These are phyloP conservation scores for Echinarachnius parma DNA, from an alignment of 53 echinoderm and acorn worm genomes.

Conservation along the genomic window DNA sequence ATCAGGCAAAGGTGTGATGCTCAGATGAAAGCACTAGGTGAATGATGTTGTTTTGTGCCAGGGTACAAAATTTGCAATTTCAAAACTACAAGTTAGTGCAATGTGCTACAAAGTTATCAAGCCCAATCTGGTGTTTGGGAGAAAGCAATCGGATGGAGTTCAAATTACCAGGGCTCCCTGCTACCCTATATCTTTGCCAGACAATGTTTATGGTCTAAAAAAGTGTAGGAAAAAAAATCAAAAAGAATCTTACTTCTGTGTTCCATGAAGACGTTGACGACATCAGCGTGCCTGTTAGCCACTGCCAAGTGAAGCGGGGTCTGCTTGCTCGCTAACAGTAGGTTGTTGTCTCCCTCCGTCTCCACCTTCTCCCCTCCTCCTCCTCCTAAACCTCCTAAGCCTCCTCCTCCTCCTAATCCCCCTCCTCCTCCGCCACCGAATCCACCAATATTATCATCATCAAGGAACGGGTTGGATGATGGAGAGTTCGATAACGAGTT, in stretches of 20 bases:
- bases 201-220: too few species aligned
- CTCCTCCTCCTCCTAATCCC: not conserved
- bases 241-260: slow-evolving; percentile 97
- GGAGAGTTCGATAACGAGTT: not conserved
- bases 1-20: too few species aligned
- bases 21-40: too few species aligned
- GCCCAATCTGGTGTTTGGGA: too few species aligned
- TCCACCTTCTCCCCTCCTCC: not conserved
- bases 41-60: too few species aligned
- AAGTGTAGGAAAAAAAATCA: too few species aligned
- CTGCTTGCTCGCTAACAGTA: slow-evolving; percentile 72
- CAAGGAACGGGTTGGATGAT: slow-evolving; percentile 20
- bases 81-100: too few species aligned
- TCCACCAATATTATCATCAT: slow-evolving; percentile 1
- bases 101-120: too few species aligned
- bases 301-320: slow-evolving; percentile 95
- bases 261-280: slow-evolving; percentile 90
- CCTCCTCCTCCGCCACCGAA: not conserved
- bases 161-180: too few species aligned
- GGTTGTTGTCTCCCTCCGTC: slow-evolving; percentile 5
- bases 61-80: too few species aligned
- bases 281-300: slow-evolving; percentile 82
- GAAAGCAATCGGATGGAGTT: too few species aligned
- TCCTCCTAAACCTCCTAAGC: not conserved
- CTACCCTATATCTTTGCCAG: too few species aligned